Evolutionary conservation across 2,113 vertebrate species (phyloP).

Genomic region (Naja naja): DNA sequence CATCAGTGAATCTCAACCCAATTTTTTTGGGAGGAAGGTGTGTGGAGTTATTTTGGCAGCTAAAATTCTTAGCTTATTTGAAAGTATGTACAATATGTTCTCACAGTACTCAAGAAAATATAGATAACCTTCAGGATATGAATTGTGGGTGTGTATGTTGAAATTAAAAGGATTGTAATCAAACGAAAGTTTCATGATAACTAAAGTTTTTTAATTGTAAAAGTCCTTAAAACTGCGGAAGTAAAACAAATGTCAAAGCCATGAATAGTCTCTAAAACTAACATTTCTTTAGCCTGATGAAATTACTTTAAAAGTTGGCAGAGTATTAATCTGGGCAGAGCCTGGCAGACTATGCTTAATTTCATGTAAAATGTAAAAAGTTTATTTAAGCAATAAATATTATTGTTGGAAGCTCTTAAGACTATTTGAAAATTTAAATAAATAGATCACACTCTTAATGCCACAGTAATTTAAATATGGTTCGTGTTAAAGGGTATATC

Average conservation of each 20-base stretch:
- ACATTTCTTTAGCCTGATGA: slow-evolving; percentile 36
- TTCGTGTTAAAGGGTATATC: background rate
- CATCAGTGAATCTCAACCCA: background rate
- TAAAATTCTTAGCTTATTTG: background rate
- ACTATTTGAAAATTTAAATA: background rate
- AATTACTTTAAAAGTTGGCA: slow-evolving; percentile 10
- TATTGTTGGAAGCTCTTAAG: background rate
- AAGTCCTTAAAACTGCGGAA: slow-evolving; percentile 24
- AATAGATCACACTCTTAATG: background rate
- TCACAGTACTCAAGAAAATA: background rate
- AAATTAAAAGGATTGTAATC: slow-evolving; percentile 31
- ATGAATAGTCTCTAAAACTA: slow-evolving; percentile 32
- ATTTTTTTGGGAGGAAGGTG: background rate
- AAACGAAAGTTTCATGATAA: slow-evolving; percentile 23
- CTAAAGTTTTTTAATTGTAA: slow-evolving; percentile 33
- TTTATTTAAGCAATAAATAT: background rate
- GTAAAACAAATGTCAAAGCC: slow-evolving; percentile 26
- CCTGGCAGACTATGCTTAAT: slow-evolving; percentile 7
- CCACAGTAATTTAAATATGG: background rate
- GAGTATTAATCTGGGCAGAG: slow-evolving; percentile 23
- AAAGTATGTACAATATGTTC: background rate
- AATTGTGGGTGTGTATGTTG: rapidly evolving
- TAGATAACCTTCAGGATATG: background rate
- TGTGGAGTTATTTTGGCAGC: background rate
- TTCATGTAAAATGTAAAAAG: slow-evolving; percentile 1